Evolutionary conservation across 2,113 vertebrate species (phyloP), one percentile per base, ranked within the genome.

Genomic region (Anthoscopus minutus): DNA sequence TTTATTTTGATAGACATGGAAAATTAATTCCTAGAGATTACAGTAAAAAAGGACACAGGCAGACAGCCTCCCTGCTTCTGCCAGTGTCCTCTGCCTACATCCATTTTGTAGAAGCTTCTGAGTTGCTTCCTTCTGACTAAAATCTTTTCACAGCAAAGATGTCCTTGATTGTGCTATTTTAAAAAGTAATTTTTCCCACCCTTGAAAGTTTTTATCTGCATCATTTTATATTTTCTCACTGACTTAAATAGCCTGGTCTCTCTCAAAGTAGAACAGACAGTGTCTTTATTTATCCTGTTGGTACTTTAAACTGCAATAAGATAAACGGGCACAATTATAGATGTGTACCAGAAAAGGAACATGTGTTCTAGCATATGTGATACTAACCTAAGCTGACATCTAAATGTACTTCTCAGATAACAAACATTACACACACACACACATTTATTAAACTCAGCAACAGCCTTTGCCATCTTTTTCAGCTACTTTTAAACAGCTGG

Each of bases 401-500:
- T 89, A 91, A 90, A 86, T 76, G 84, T 86, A 93, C 96, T 94
- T 92, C 96, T 96, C 96, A 93, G 96, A 96, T 93, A 94, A 89
- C 87, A 91, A 90, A 92, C 95, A 37, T 94, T 66, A 44, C 88
- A 82, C 61, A 86, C 56, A 86, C 56, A 73, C 94, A 96, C 33
- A 12, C 89, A 96, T 95, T 81, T 91, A 93, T 92, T 95, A 96
- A 95, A 85, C 79, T 89, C 88, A 10, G 42, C 89, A 83, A 71
- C 58, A 79, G 95, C 70, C 40, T 85, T 85, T 76, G 90, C 94
- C 58, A 72, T 94, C 95, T 86, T 96, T 96, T 95, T 88, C n/a
- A 95, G 93, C 96, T 96, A 58, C 95, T 93, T 94, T 85, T 96
- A 97, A 97, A 96, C 98, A 98, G 97, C 98, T 97, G 97, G 97